A percentile compares a stretch with the other conserved stretches of the same genome.
Evolutionary conservation across 2,888 invertebrate genomes (phyloP).

Genomic region (Ptychoptera contaminata): DNA sequence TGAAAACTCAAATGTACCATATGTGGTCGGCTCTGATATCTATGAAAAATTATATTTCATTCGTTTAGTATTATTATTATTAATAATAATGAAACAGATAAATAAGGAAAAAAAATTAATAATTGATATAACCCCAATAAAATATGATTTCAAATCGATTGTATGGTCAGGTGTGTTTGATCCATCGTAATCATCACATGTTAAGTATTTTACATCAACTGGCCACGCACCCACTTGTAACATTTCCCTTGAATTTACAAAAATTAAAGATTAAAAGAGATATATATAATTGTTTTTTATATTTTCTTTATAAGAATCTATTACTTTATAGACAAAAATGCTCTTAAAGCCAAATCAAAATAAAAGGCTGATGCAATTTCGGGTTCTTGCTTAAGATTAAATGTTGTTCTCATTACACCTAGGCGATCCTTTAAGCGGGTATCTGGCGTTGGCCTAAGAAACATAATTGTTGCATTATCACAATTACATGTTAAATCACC

Average conservation of each 20-base stretch:
- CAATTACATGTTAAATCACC: constrained; percentile 59
- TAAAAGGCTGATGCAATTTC: constrained; percentile 73
- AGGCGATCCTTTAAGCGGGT: constrained; percentile 51
- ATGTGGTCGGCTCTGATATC: constrained; percentile 49
- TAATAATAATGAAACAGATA: not conserved
- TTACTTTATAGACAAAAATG: constrained; percentile 59
- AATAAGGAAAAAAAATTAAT: not conserved
- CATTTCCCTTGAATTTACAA: constrained; percentile 39
- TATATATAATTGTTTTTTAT: not conserved
- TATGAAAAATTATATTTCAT: constrained; percentile 14
- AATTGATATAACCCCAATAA: constrained; percentile 39
- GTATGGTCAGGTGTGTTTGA: constrained; percentile 57
- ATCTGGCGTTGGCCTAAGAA: constrained; percentile 55
- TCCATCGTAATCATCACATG: constrained; percentile 65
- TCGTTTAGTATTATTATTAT: not conserved
- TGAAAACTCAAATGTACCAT: constrained; percentile 47
- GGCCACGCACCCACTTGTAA: constrained; percentile 58
- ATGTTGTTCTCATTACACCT: constrained; percentile 52
- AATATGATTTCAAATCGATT: constrained; percentile 51
- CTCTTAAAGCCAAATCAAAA: constrained; percentile 64
- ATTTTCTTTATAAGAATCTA: constrained; percentile 12
- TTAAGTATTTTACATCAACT: constrained; percentile 52
- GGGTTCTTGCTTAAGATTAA: constrained; percentile 51
- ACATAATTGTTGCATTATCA: constrained; percentile 60
- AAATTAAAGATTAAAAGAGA: not conserved